These are phyloP conservation scores for Promerops cafer DNA, from an alignment of 2,113 vertebrate genomes.

Conservation along the genomic window DNA sequence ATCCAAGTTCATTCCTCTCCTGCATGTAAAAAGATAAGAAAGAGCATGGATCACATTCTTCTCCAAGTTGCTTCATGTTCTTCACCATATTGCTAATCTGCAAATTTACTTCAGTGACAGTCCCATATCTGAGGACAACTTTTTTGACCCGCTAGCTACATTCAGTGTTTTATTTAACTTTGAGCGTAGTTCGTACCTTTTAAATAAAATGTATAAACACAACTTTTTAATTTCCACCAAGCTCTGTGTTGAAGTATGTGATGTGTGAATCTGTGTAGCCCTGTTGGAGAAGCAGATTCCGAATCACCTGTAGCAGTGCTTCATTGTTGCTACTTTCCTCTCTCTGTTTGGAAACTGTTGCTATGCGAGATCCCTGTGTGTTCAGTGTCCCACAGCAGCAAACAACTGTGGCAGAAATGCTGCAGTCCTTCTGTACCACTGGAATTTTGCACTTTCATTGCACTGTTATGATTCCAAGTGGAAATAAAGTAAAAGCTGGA, in stretches of 20 bases:
- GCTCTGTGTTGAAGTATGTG: background rate
- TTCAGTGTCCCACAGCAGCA: background rate
- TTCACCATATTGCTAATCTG: background rate
- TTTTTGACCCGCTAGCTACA: background rate
- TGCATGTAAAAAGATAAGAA: background rate
- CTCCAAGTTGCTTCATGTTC: background rate
- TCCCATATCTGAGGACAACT: background rate
- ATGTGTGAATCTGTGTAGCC: background rate
- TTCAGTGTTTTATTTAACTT: background rate
- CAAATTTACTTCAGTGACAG: background rate
- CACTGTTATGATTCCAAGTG: background rate
- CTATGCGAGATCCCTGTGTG: background rate
- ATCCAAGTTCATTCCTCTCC: background rate
- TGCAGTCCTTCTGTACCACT: background rate
- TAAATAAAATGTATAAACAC: background rate
- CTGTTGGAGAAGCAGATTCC: background rate
- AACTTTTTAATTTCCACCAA: background rate
- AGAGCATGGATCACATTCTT: background rate
- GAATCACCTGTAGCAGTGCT: background rate
- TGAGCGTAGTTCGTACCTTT: background rate
- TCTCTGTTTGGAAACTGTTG: slow-evolving; percentile 31
- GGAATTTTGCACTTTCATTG: background rate
- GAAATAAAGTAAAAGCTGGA: background rate
- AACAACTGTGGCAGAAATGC: background rate
- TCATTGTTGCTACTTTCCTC: background rate